phyloP scores from a whole-genome alignment of 2,797 vertebrate species.

The Scomberomorus guttatus region DNA sequence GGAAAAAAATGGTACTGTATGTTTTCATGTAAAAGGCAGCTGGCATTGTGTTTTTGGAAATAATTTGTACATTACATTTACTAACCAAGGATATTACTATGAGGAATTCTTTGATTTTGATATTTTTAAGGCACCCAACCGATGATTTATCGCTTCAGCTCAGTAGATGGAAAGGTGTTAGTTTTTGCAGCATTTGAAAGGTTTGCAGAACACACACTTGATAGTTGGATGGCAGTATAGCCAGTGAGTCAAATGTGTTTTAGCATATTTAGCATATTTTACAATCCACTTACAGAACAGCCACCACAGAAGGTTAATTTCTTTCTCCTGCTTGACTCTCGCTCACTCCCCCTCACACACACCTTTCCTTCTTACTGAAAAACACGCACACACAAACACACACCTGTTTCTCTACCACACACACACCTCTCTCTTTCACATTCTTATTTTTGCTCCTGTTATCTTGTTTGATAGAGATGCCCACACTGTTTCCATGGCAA shows the following conservation, averaged over 20 bases:
- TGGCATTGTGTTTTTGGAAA: not conserved
- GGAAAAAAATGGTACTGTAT: not conserved
- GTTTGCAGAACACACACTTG: not conserved
- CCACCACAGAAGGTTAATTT: slow-evolving; percentile 21
- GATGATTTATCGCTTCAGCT: not conserved
- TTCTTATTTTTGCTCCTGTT: slow-evolving; percentile 68
- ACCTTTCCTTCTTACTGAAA: slow-evolving; percentile 27
- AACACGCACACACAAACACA: slow-evolving; percentile 6
- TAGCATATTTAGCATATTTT: slow-evolving; percentile 22
- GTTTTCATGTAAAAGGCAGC: not conserved
- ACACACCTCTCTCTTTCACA: slow-evolving; percentile 47
- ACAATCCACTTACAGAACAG: slow-evolving; percentile 2
- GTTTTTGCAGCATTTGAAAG: slow-evolving; percentile 8
- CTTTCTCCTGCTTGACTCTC: slow-evolving; percentile 15
- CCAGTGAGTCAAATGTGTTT: slow-evolving; percentile 13
- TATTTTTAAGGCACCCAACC: not conserved
- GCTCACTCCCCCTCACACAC: slow-evolving; percentile 5
- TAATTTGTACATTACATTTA: not conserved
- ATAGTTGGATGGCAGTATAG: not conserved
- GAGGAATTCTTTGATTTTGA: no score
- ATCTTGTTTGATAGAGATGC: slow-evolving; percentile 78
- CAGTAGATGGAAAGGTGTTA: not conserved
- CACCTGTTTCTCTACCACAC: slow-evolving; percentile 8
- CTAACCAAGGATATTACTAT: no score
- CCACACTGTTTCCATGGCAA: slow-evolving; percentile 85